Conservation (phyloP, 2,113 vertebrate species). For the Erythrocebus patas region DNA sequence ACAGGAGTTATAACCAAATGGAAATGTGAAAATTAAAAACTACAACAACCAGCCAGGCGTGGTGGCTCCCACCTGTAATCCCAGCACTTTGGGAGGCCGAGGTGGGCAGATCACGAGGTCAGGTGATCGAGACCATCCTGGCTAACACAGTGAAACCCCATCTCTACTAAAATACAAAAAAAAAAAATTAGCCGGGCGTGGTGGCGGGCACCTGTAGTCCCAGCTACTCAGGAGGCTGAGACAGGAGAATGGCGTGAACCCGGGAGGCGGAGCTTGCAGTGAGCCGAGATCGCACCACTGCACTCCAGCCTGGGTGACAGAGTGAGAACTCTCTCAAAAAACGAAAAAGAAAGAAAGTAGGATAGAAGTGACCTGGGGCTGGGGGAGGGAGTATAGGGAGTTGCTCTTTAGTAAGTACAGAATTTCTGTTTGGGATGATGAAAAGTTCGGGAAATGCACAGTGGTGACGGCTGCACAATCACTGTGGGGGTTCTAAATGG, state of each 20-base stretch:
- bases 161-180: too few species aligned
- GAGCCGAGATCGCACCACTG: not conserved
- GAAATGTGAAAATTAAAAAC: not conserved
- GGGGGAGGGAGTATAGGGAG: not conserved
- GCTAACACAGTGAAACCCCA: too few species aligned
- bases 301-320: not conserved
- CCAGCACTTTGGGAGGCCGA: too few species aligned
- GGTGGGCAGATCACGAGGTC: too few species aligned
- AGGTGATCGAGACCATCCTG: too few species aligned
- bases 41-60: not conserved
- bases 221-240: not conserved
- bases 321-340: not conserved
- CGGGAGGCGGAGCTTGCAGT: too few species aligned
- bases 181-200: too few species aligned
- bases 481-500: not conserved
- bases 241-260: too few species aligned
- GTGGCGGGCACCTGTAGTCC: too few species aligned
- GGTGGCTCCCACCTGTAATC: too few species aligned
- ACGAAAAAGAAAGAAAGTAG: not conserved
- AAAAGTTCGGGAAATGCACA: not conserved
- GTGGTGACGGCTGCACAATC: not conserved
- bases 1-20: not conserved
- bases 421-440: not conserved
- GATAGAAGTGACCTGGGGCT: not conserved
- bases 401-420: too few species aligned